Base-by-base conservation (phyloP, 2,113 vertebrate species). In the Sinocyclocheilus rhinocerous region DNA sequence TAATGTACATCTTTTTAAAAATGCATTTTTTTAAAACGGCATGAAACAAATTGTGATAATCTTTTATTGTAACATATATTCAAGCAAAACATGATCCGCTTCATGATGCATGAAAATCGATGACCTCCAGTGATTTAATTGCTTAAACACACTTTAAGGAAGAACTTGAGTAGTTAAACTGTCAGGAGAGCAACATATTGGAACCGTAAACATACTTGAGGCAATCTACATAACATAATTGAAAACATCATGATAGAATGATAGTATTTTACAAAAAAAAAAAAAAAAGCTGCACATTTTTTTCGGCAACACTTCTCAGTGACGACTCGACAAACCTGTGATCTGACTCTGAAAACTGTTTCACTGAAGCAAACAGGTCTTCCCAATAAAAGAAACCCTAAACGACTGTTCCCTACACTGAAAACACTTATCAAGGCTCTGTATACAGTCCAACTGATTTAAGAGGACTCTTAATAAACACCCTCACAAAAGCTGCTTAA, bases 401-500 rank as follows among this genome's bases (percentile, higher is more conserved):
- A 70, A 45, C 4, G 78, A 45, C 61, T 48, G 39, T 45, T 81
- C 61, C n/a, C n/a, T 50, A 48, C 39, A 18, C 61, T 81, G 39
- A 78, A 86, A 39, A 73, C 50, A 85, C 55, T 79, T 45, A 80
- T 42, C 39, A 48, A 67, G 6, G 15, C 78, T 81, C 22, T 63
- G 39, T 81, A 29, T 81, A 67, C 61, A 81, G n/a, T 45, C 18
- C 39, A 16, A 45, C 39, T 81, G 79, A 81, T 81, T 67, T 81
- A 81, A 67, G 61, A 81, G 39, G 9, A n/a, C 55, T 63, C 61
- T 50, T 67, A 24, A 81, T 81, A 81, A 81, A 86, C 57, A 88
- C 84, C 85, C 80, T 81, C 13, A 85, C 61, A 84, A 69, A 87
- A 76, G 76, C 82, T 12, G 61, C 26, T 81, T 67, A 81, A 76